phyloP scores from a whole-genome alignment of 2,888 invertebrate genomes.

The Trichopria drosophilae region DNA sequence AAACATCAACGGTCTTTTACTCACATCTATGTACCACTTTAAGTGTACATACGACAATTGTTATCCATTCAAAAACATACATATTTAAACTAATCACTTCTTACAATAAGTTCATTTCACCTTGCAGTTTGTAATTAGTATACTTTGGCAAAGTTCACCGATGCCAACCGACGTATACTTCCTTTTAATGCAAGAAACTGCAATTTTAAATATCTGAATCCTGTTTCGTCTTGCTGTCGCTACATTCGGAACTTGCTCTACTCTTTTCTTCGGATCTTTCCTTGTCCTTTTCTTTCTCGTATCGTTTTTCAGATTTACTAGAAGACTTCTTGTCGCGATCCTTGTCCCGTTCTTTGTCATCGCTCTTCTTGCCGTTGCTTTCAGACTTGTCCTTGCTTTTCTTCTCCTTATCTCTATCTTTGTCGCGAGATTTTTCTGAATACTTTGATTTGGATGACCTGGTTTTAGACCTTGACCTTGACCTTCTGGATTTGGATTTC shows the following conservation, averaged over 20 bases:
- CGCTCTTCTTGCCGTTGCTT: slow-evolving; percentile 53
- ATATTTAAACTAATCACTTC: too few relatives aligned
- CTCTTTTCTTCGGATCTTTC: slow-evolving; percentile 36
- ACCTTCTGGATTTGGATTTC: slow-evolving; percentile 59
- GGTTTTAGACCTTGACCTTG: slow-evolving; percentile 59
- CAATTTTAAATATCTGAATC: slow-evolving; percentile 34
- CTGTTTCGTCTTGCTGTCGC: slow-evolving; percentile 36
- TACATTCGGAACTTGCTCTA: slow-evolving; percentile 35
- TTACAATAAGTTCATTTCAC: too few relatives aligned
- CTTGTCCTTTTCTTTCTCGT: slow-evolving; percentile 41
- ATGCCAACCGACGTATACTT: too few relatives aligned
- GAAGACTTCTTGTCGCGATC: slow-evolving; percentile 43
- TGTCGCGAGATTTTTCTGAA: slow-evolving; percentile 53
- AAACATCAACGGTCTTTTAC: too few relatives aligned
- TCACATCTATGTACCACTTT: too few relatives aligned
- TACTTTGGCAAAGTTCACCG: too few relatives aligned
- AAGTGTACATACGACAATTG: too few relatives aligned
- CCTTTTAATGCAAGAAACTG: too few relatives aligned
- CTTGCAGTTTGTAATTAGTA: too few relatives aligned
- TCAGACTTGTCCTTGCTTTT: slow-evolving; percentile 49
- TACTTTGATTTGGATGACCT: slow-evolving; percentile 56
- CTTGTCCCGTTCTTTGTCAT: slow-evolving; percentile 49
- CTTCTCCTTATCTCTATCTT: slow-evolving; percentile 45
- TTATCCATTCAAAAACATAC: too few relatives aligned
- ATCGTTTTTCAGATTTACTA: slow-evolving; percentile 47